Percentiles rank a stretch among this genome's conserved stretches.
phyloP scores from a whole-genome alignment of 2,113 vertebrate genomes.

The Silurus asotus region DNA sequence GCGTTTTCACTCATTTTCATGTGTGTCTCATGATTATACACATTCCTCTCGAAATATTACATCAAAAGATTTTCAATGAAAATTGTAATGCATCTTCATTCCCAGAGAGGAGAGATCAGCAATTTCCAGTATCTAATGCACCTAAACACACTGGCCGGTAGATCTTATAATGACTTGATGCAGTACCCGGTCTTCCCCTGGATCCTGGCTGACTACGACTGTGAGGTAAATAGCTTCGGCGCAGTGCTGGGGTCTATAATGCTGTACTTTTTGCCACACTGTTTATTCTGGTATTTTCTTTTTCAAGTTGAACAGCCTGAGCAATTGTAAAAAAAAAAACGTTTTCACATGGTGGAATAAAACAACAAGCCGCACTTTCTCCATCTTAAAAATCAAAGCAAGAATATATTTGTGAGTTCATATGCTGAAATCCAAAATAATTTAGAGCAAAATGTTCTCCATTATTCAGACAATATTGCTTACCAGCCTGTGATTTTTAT shows the following conservation, averaged over 20 bases:
- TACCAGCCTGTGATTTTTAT: not conserved
- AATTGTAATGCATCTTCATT: not conserved
- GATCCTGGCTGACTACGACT: conserved; percentile 96
- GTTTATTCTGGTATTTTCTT: not conserved
- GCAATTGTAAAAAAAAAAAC: not conserved
- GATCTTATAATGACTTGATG: conserved; percentile 98
- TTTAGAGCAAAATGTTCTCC: not conserved
- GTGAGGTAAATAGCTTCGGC: conserved; percentile 75
- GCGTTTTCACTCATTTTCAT: not conserved
- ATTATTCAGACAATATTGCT: not conserved
- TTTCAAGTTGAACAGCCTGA: not conserved
- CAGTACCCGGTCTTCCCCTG: conserved; percentile 99
- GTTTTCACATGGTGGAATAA: not conserved
- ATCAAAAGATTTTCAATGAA: not conserved
- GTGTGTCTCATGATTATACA: not conserved
- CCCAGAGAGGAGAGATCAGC: conserved; percentile 96
- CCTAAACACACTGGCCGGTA: conserved; percentile 93
- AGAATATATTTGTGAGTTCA: not conserved
- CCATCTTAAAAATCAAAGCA: not conserved
- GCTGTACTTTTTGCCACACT: not conserved
- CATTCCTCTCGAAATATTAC: not conserved
- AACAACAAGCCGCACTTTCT: not conserved
- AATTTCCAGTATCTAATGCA: conserved; percentile 99
- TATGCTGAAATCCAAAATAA: not conserved
- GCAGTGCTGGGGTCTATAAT: not conserved